Conservation (phyloP, 2,113 vertebrate species). For the Leiothrix lutea region DNA sequence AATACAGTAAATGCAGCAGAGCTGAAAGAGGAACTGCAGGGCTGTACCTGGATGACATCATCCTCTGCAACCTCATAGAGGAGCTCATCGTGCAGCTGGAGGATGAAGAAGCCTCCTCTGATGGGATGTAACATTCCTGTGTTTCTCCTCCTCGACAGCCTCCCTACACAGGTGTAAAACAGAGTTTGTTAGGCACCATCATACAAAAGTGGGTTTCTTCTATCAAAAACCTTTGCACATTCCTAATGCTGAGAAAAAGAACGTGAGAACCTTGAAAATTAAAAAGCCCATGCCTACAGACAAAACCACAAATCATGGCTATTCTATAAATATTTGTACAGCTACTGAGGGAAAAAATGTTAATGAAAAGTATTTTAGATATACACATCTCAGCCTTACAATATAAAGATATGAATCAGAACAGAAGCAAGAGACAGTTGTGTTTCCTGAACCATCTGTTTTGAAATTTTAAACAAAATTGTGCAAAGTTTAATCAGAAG, state of each 20-base stretch:
- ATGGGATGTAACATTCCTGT: constrained; percentile 39
- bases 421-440: neutral
- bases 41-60: constrained; percentile 87
- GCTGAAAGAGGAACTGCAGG: neutral
- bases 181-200: neutral
- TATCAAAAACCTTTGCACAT: neutral
- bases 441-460: constrained; percentile 29
- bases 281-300: neutral
- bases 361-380: neutral
- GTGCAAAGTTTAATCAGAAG: neutral
- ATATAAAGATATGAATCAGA: constrained; percentile 26
- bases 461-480: constrained; percentile 26
- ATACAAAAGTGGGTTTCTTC: neutral
- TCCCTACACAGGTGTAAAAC: constrained; percentile 43
- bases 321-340: constrained; percentile 10
- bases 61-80: constrained; percentile 93
- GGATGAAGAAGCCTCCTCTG: constrained; percentile 87
- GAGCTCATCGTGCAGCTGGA: constrained; percentile 96
- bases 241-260: neutral
- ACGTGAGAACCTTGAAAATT: neutral
- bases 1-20: neutral
- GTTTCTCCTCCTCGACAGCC: constrained; percentile 4
- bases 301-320: neutral
- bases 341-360: neutral
- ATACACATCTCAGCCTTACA: neutral